Conservation (phyloP, 2,888 invertebrate genomes). For the Lithophane semibrunnea region DNA sequence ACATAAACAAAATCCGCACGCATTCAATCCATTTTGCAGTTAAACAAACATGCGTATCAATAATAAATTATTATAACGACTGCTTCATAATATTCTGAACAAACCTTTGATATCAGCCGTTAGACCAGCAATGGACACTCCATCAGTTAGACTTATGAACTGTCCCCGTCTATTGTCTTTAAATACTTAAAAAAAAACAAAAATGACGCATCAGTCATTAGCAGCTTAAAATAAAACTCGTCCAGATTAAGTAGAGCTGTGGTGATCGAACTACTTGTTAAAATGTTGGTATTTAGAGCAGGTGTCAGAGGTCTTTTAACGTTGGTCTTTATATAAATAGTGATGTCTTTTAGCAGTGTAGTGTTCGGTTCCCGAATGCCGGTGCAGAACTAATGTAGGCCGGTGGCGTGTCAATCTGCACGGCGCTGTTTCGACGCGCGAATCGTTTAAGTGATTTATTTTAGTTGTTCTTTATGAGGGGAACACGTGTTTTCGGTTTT, state of each 20-base stretch:
- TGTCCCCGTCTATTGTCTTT: constrained; percentile 74
- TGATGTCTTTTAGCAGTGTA: constrained; percentile 84
- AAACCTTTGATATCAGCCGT: constrained; percentile 51
- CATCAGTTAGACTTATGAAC: constrained; percentile 59
- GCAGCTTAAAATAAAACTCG: constrained; percentile 70
- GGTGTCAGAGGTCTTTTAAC: constrained; percentile 73
- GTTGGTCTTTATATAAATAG: constrained; percentile 83
- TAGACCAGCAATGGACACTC: constrained; percentile 52
- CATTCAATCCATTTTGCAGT: constrained; percentile 37
- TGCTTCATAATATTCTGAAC: constrained; percentile 29
- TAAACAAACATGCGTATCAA: constrained; percentile 35
- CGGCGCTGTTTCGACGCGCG: constrained; percentile 64
- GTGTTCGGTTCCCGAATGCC: constrained; percentile 86
- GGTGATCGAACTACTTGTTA: constrained; percentile 54
- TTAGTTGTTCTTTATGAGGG: constrained; percentile 60
- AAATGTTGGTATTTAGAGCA: constrained; percentile 71
- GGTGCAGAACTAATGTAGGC: constrained; percentile 83
- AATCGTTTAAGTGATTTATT: constrained; percentile 69
- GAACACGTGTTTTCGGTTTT: constrained; percentile 60
- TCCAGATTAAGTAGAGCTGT: constrained; percentile 68
- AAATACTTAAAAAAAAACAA: constrained; percentile 77
- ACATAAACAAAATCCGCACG: constrained; percentile 35
- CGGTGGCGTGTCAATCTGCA: constrained; percentile 83
- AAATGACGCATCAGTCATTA: constrained; percentile 84
- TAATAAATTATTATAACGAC: constrained; percentile 55